Percentiles rank a stretch among this genome's conserved stretches.
These are phyloP conservation scores for Esperia sulphurella DNA, from an alignment of 2,888 invertebrate genomes.

Conservation along the genomic window DNA sequence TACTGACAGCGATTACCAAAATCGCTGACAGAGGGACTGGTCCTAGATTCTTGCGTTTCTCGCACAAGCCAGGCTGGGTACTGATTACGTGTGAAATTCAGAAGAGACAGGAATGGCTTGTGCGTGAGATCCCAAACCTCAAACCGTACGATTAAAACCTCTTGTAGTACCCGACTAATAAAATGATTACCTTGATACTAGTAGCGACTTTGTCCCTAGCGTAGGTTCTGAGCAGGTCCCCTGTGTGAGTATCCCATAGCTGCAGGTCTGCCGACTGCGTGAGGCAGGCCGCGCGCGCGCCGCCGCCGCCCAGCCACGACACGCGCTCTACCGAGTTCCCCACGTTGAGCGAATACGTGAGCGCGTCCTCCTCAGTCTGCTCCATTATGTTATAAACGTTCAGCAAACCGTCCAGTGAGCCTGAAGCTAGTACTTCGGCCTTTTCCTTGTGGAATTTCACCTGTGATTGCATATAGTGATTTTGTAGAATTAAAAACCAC, in stretches of 20 bases:
- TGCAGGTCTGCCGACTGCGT: slow-evolving; percentile 85
- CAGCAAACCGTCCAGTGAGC: slow-evolving; percentile 90
- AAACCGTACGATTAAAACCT: no score
- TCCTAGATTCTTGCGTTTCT: no score
- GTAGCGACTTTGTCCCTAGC: slow-evolving; percentile 79
- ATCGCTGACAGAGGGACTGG: no score
- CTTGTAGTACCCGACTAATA: no score
- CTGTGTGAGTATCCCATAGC: slow-evolving; percentile 83
- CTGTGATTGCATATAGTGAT: slow-evolving; percentile 35
- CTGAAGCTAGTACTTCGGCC: slow-evolving; percentile 83
- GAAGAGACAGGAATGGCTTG: no score
- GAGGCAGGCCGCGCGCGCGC: slow-evolving; percentile 78
- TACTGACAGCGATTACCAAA: no score
- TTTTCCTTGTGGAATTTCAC: slow-evolving; percentile 85
- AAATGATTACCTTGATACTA: slow-evolving; percentile 67
- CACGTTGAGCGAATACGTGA: slow-evolving; percentile 87
- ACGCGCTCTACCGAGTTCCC: slow-evolving; percentile 86
- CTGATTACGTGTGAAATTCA: no score
- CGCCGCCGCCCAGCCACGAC: slow-evolving; percentile 70
- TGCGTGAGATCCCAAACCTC: no score
- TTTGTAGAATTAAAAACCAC: no score
- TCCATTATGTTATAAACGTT: slow-evolving; percentile 90
- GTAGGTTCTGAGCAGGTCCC: slow-evolving; percentile 79
- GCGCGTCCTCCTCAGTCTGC: slow-evolving; percentile 87
- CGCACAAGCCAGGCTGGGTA: no score